Evolutionary conservation across 1,140 invertebrate genomes (phyloP).

Genomic region (Chymomyza costata): DNA sequence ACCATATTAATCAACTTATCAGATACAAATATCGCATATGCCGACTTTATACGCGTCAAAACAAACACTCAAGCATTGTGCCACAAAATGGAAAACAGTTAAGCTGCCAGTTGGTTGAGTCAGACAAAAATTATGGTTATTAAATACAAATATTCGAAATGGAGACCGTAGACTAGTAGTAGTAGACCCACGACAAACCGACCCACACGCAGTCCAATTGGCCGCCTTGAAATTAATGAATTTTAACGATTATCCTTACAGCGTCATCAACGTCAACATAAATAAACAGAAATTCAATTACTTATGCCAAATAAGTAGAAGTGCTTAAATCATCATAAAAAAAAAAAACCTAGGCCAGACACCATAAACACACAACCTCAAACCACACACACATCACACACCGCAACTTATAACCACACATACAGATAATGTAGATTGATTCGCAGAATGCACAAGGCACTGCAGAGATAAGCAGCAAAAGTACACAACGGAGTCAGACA

Average conservation of each 20-base stretch:
- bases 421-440: constrained; percentile 34
- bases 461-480: constrained; percentile 43
- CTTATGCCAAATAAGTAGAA: constrained; percentile 73
- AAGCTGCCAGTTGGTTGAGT: constrained; percentile 35
- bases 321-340: constrained; percentile 52
- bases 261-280: constrained; percentile 55
- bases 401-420: too few relatives aligned
- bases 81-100: constrained; percentile 10
- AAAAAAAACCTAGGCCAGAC: constrained; percentile 45
- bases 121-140: constrained; percentile 63
- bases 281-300: constrained; percentile 69
- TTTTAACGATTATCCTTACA: constrained; percentile 60
- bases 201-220: constrained; percentile 11
- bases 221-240: constrained; percentile 58
- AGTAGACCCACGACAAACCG: constrained; percentile 6
- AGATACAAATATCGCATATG: too few relatives aligned
- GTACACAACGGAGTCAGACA: constrained; percentile 23
- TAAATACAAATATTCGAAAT: constrained; percentile 60
- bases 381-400: constrained; percentile 29
- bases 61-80: constrained; percentile 39
- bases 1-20: constrained; percentile 63
- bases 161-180: constrained; percentile 2
- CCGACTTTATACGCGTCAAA: constrained; percentile 58
- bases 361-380: too few relatives aligned
- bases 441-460: constrained; percentile 9